A percentile compares a stretch with the other conserved stretches of the same genome.
These are phyloP conservation scores for Progne subis DNA, from an alignment of 2,113 vertebrate genomes.

Conservation along the genomic window DNA sequence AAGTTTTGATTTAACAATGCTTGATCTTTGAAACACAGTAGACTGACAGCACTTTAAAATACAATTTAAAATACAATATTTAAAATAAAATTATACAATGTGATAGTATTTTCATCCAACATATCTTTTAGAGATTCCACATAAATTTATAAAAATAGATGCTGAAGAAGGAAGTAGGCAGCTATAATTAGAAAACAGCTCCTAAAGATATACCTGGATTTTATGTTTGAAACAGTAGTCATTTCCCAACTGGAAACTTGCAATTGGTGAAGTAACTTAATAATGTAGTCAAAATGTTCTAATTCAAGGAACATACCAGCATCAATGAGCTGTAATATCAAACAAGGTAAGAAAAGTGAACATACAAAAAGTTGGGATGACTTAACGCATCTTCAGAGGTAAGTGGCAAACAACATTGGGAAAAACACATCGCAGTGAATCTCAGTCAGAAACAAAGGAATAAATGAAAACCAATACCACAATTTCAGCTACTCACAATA, in stretches of 20 bases:
- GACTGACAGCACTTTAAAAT: neutral
- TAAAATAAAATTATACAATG: neutral
- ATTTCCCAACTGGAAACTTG: conserved; percentile 72
- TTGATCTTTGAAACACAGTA: neutral
- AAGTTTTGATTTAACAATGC: neutral
- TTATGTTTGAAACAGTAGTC: conserved; percentile 63
- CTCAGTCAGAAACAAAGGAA: neutral
- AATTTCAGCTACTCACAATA: neutral
- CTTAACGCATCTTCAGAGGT: neutral
- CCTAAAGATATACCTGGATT: conserved; percentile 76
- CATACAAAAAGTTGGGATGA: neutral
- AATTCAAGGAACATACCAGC: conserved; percentile 79
- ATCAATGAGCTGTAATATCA: conserved; percentile 76
- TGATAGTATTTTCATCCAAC: neutral
- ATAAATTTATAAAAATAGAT: neutral
- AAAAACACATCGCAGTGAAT: neutral
- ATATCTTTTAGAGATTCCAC: neutral
- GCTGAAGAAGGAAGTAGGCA: neutral
- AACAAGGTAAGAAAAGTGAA: neutral
- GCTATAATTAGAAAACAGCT: neutral
- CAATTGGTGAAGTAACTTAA: conserved; percentile 77
- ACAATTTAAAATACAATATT: neutral
- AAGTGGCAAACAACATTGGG: neutral
- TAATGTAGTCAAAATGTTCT: conserved; percentile 79
- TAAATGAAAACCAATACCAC: neutral